These are phyloP conservation scores for Aphelocoma californica DNA, from an alignment of 2,797 vertebrate species.

Conservation along the genomic window DNA sequence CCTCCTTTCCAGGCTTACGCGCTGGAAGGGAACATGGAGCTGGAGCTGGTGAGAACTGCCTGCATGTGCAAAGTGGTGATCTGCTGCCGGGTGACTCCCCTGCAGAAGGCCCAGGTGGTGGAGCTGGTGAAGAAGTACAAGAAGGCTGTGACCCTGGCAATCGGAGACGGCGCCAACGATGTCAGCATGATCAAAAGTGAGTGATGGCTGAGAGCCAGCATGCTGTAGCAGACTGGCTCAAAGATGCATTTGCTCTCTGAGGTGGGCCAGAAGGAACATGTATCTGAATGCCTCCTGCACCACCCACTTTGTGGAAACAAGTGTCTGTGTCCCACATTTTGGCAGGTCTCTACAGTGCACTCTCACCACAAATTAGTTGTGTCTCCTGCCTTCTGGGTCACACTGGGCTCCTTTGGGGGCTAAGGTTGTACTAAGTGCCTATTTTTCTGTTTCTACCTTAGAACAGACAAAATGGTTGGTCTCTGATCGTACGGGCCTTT, in stretches of 20 bases:
- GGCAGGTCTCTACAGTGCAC: not conserved
- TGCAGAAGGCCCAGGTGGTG: constrained; percentile 96
- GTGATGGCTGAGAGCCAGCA: not conserved
- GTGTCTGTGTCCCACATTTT: not conserved
- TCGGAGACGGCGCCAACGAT: constrained; percentile 92
- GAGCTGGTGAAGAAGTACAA: constrained; percentile 93
- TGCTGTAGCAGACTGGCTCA: not conserved
- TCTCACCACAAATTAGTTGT: not conserved
- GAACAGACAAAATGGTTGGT: not conserved
- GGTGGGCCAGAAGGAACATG: not conserved
- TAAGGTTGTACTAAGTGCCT: not conserved
- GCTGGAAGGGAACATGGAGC: constrained; percentile 81
- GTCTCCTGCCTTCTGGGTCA: not conserved
- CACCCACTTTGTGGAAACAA: not conserved
- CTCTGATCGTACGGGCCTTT: not conserved
- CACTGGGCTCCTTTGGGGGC: too few relatives aligned
- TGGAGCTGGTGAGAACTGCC: constrained; percentile 86
- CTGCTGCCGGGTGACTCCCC: constrained; percentile 92
- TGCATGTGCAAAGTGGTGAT: constrained; percentile 92
- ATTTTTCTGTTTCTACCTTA: not conserved
- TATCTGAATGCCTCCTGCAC: not conserved
- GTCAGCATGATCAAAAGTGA: constrained; percentile 96
- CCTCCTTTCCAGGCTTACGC: constrained; percentile 80
- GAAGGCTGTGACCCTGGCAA: constrained; percentile 88
- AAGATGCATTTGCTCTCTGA: not conserved